These are phyloP conservation scores for Solenopsis invicta DNA, from an alignment of 1,140 invertebrate species.

Conservation along the genomic window DNA sequence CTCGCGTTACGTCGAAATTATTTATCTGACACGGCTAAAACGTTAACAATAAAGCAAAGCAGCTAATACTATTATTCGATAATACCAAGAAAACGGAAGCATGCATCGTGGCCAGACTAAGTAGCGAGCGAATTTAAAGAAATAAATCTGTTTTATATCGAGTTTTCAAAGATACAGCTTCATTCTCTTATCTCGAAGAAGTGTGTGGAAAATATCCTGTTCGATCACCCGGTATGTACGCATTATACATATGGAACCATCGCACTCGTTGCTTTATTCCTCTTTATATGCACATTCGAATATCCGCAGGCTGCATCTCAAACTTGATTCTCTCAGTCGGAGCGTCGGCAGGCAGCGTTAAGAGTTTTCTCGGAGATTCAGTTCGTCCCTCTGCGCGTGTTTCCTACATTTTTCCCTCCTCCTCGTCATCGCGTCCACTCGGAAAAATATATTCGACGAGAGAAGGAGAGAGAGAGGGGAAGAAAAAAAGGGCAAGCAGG, in stretches of 20 bases:
- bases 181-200: not conserved
- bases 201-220: slow-evolving; percentile 7
- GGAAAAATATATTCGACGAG: slow-evolving; percentile 72
- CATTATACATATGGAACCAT: slow-evolving; percentile 71
- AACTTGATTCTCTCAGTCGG: slow-evolving; percentile 74
- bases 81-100: not conserved
- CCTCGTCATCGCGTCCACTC: slow-evolving; percentile 61
- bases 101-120: not conserved
- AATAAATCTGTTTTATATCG: not conserved
- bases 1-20: slow-evolving; percentile 34
- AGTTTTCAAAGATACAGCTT: not conserved
- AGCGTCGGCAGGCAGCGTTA: slow-evolving; percentile 52
- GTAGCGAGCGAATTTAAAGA: not conserved
- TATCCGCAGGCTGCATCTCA: slow-evolving; percentile 78
- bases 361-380: slow-evolving; percentile 69
- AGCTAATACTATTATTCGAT: not conserved
- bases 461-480: slow-evolving; percentile 14
- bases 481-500: not conserved
- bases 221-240: slow-evolving; percentile 68
- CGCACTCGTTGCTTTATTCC: slow-evolving; percentile 74
- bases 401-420: slow-evolving; percentile 61
- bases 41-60: not conserved
- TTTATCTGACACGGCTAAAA: slow-evolving; percentile 11
- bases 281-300: slow-evolving; percentile 79
- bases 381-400: slow-evolving; percentile 57